Percentiles rank a stretch among this genome's conserved stretches.
These are phyloP conservation scores for Ganaspis brasiliensis DNA, from an alignment of 2,888 invertebrate species.

Conservation along the genomic window DNA sequence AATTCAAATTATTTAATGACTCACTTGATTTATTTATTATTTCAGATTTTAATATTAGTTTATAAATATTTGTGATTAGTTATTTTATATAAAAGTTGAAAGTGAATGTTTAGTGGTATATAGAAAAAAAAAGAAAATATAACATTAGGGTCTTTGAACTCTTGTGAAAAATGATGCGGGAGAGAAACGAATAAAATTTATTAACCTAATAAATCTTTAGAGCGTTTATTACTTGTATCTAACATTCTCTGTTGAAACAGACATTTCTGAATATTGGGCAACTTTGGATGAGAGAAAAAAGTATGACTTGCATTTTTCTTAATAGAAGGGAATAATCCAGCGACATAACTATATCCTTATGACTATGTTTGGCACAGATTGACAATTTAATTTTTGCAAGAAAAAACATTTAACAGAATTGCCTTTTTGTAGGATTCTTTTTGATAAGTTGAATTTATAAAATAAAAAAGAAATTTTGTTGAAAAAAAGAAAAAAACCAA, in stretches of 20 bases:
- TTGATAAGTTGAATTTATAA: no score
- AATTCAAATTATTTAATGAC: no score
- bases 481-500: no score
- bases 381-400: not conserved
- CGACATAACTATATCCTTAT: constrained; percentile 18
- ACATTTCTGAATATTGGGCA: not conserved
- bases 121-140: no score
- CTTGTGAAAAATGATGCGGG: constrained; percentile 3
- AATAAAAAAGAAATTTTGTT: no score
- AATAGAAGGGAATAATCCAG: constrained; percentile 1
- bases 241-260: not conserved
- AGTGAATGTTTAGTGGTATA: no score
- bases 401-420: constrained; percentile 1
- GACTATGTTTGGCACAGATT: not conserved
- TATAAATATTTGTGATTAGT: no score
- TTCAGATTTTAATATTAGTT: no score
- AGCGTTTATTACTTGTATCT: constrained; percentile 7
- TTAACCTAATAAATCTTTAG: not conserved
- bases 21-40: no score
- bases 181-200: not conserved
- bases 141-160: not conserved
- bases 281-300: constrained; percentile 12
- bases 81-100: no score
- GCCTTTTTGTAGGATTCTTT: no score
- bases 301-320: constrained; percentile 1